Conservation (phyloP, 2,888 invertebrate species). For the Heliconius erato region DNA sequence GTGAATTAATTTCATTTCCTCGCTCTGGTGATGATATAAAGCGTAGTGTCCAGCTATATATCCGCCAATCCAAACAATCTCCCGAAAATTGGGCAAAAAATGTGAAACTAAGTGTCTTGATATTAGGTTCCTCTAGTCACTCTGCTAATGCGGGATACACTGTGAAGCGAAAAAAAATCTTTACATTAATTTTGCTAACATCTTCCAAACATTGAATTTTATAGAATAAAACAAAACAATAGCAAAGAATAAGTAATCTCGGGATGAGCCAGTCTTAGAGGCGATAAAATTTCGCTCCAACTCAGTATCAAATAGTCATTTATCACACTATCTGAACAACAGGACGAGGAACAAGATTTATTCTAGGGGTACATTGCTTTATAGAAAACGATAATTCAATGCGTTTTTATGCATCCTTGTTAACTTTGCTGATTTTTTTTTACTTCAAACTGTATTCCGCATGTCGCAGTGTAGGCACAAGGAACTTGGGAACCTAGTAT, state of each 20-base stretch:
- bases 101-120: no score
- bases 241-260: conserved; percentile 10
- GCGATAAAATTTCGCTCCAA: conserved; percentile 19
- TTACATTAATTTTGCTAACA: neutral
- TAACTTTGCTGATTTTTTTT: neutral
- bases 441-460: no score
- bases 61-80: no score
- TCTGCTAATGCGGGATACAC: no score
- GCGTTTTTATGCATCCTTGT: conserved; percentile 52
- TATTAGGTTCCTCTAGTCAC: no score
- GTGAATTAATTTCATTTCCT: no score
- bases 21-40: no score
- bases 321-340: conserved; percentile 56
- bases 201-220: neutral
- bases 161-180: no score
- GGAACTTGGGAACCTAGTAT: no score
- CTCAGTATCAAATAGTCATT: conserved; percentile 48
- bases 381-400: conserved; percentile 60
- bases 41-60: no score
- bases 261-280: conserved; percentile 10
- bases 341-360: conserved; percentile 72
- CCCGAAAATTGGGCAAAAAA: no score
- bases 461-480: no score
- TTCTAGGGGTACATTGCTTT: conserved; percentile 66
- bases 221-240: neutral